A percentile compares a stretch with the other conserved stretches of the same genome.
Evolutionary conservation across 1,140 invertebrate species (phyloP).

Genomic region (Brachionus rubens): DNA sequence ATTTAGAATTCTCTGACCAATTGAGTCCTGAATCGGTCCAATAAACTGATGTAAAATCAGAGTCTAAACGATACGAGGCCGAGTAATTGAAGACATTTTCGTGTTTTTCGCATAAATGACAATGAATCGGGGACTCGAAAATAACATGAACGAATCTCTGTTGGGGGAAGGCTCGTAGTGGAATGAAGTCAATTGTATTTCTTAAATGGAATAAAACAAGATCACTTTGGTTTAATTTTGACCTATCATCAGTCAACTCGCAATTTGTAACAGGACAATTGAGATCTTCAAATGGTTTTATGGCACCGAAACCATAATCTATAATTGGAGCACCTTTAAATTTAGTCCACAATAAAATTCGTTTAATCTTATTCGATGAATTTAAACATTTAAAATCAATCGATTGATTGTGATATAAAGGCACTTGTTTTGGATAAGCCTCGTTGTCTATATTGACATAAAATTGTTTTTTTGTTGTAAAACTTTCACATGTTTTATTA

Average conservation of each 20-base stretch:
- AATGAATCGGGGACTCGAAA: constrained; percentile 1
- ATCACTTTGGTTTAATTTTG: background rate
- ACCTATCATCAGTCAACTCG: background rate
- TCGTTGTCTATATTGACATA: background rate
- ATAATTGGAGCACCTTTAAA: too few relatives aligned
- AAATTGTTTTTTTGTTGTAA: background rate
- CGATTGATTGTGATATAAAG: background rate
- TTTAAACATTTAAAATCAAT: constrained; percentile 5
- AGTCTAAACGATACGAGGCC: constrained; percentile 50
- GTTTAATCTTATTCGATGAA: background rate
- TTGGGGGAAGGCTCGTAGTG: background rate
- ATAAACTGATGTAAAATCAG: constrained; percentile 47
- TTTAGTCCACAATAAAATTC: background rate
- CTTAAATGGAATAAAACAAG: background rate
- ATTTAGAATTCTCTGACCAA: background rate
- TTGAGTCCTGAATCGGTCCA: background rate
- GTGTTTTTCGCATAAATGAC: background rate
- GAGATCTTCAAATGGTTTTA: background rate
- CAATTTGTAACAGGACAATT: constrained; percentile 16
- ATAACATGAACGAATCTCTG: background rate
- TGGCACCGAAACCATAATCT: background rate
- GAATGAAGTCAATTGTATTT: background rate
- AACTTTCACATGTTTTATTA: too few relatives aligned
- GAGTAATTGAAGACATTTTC: constrained; percentile 51
- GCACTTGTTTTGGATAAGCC: background rate